These are phyloP conservation scores for Harpegnathos saltator DNA, from an alignment of 1,140 invertebrate genomes.

Conservation along the genomic window DNA sequence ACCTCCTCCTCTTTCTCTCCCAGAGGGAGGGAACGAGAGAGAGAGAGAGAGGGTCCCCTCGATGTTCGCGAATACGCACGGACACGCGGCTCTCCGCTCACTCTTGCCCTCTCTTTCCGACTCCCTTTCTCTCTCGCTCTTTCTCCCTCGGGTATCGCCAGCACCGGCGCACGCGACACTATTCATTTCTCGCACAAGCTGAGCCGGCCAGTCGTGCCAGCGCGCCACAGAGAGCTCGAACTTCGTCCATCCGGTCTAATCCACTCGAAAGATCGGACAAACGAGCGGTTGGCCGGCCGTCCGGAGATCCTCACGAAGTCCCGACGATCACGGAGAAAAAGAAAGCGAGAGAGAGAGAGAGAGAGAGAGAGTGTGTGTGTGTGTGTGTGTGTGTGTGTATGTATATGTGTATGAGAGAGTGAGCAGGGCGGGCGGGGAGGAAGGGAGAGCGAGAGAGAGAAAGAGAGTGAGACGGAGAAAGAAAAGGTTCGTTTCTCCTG, in stretches of 20 bases:
- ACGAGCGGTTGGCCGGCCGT: conserved; percentile 52
- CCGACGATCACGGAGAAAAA: conserved; percentile 52
- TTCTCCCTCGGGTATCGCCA: conserved; percentile 46
- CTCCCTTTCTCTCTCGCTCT: conserved; percentile 8
- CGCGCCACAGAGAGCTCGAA: conserved; percentile 65
- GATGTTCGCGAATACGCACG: conserved; percentile 49
- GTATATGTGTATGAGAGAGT: too few relatives aligned
- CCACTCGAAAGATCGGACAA: background rate
- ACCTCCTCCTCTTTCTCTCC: conserved; percentile 29
- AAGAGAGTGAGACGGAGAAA: conserved; percentile 7
- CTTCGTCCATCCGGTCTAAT: conserved; percentile 47
- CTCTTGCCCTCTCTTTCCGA: too few relatives aligned
- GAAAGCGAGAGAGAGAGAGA: background rate
- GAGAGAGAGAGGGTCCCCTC: conserved; percentile 40
- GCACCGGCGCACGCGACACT: conserved; percentile 62
- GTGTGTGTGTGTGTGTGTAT: too few relatives aligned
- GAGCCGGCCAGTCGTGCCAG: conserved; percentile 77
- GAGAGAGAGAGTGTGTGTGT: conserved; percentile 54
- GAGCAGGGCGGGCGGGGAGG: too few relatives aligned
- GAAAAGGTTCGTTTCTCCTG: conserved; percentile 69
- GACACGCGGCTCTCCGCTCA: conserved; percentile 56
- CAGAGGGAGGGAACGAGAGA: background rate
- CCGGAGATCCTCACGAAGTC: conserved; percentile 64
- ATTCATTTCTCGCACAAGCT: conserved; percentile 59
- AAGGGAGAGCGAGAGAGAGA: conserved; percentile 33